A percentile compares a stretch with the other conserved stretches of the same genome.
Conservation (phyloP, 2,113 vertebrate species). For the Tonatia bakeri region DNA sequence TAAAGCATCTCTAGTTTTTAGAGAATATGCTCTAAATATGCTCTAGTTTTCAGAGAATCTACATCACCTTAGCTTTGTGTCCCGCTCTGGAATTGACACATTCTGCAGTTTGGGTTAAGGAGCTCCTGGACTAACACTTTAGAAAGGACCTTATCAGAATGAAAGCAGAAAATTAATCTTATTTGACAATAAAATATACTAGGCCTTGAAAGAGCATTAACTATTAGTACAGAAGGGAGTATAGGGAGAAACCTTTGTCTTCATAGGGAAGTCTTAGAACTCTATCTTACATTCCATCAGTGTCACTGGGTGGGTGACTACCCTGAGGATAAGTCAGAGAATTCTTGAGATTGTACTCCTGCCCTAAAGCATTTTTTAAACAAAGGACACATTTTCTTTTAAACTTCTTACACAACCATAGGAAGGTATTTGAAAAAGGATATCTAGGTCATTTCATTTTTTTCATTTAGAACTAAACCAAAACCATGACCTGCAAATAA, state of each 20-base stretch:
- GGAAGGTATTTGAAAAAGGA: background rate
- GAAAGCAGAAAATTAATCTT: slow-evolving; percentile 32
- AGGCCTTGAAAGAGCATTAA: background rate
- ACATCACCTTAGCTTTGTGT: slow-evolving; percentile 27
- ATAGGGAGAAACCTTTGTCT: background rate
- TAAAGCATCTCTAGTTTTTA: slow-evolving; percentile 45
- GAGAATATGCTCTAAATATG: slow-evolving; percentile 46
- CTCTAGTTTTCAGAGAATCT: slow-evolving; percentile 37
- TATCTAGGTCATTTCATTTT: background rate
- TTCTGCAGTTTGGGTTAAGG: slow-evolving; percentile 37
- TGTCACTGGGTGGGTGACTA: background rate
- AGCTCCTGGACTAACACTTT: background rate
- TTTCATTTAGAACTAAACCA: background rate
- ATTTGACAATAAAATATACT: slow-evolving; percentile 24
- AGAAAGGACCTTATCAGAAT: slow-evolving; percentile 28
- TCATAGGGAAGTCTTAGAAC: background rate
- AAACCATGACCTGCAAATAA: background rate
- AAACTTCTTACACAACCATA: background rate
- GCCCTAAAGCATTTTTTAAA: background rate
- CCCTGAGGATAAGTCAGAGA: background rate
- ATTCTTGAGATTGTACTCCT: background rate
- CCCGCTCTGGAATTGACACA: slow-evolving; percentile 30
- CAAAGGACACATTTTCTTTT: background rate
- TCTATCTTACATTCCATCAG: background rate
- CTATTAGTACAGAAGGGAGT: background rate